Evolutionary conservation across 2,797 vertebrate genomes (phyloP).

Genomic region (Aphelocoma californica): DNA sequence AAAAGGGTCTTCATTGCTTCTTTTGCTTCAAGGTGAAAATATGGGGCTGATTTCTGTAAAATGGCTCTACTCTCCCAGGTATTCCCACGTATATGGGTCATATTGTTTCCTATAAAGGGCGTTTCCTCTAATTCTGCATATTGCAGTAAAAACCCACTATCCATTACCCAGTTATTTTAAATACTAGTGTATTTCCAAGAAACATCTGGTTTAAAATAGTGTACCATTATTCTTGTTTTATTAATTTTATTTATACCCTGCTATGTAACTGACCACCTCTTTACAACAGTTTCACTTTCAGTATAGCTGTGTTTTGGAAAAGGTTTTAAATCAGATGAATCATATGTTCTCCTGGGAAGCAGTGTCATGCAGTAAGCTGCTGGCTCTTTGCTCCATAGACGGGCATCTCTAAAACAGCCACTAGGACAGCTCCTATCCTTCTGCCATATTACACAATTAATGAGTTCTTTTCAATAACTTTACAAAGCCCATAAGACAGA

Average conservation of each 20-base stretch:
- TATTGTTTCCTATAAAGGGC: not conserved
- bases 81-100: not conserved
- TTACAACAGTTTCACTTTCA: slow-evolving; percentile 1
- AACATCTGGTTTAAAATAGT: not conserved
- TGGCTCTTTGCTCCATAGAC: not conserved
- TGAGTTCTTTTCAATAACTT: not conserved
- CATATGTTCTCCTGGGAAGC: not conserved
- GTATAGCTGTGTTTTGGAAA: not conserved
- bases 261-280: not conserved
- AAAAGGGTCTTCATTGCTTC: not conserved
- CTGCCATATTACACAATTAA: not conserved
- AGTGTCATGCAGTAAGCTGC: not conserved
- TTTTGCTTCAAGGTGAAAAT: not conserved
- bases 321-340: slow-evolving; percentile 2
- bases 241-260: not conserved
- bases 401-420: not conserved
- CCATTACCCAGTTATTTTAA: not conserved
- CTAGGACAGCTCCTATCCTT: not conserved
- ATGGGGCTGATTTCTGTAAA: not conserved
- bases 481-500: not conserved
- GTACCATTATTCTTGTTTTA: not conserved
- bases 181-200: not conserved
- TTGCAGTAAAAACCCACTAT: not conserved
- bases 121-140: not conserved
- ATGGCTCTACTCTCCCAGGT: not conserved